A percentile compares a stretch with the other conserved stretches of the same genome.
Evolutionary conservation across 1,140 invertebrate species (phyloP).

Genomic region (Metopolophium dirhodum): DNA sequence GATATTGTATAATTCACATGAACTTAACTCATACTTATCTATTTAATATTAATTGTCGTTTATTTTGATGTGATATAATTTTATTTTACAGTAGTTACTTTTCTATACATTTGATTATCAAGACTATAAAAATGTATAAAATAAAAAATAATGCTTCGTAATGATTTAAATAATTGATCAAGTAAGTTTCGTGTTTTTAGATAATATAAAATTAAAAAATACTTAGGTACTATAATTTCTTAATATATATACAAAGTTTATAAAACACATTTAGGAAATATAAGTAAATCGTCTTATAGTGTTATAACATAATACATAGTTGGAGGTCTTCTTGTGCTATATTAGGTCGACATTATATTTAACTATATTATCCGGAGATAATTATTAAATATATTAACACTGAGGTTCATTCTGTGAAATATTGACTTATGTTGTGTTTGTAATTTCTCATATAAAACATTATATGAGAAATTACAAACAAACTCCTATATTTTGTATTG

Average conservation of each 20-base stretch:
- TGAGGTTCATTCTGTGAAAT: background rate
- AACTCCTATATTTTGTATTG: constrained; percentile 19
- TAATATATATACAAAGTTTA: background rate
- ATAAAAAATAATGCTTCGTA: background rate
- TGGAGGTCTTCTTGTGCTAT: background rate
- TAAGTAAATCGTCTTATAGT: background rate
- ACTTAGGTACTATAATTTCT: background rate
- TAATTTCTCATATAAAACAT: no score
- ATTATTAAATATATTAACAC: no score
- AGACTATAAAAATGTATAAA: background rate
- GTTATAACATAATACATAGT: background rate
- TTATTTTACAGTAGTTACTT: background rate
- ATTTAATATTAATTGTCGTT: background rate
- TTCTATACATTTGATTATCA: background rate
- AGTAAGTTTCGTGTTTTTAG: background rate
- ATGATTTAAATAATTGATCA: background rate
- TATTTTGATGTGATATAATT: background rate
- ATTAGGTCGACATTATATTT: background rate
- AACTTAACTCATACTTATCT: background rate
- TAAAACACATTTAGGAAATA: background rate
- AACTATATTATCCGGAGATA: background rate
- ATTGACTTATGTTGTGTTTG: background rate
- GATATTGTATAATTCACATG: background rate
- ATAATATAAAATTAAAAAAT: background rate
- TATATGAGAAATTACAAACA: background rate